A percentile compares a stretch with the other conserved stretches of the same genome.
These are phyloP conservation scores for Cyclopterus lumpus DNA, from an alignment of 2,797 vertebrate genomes.

Conservation along the genomic window DNA sequence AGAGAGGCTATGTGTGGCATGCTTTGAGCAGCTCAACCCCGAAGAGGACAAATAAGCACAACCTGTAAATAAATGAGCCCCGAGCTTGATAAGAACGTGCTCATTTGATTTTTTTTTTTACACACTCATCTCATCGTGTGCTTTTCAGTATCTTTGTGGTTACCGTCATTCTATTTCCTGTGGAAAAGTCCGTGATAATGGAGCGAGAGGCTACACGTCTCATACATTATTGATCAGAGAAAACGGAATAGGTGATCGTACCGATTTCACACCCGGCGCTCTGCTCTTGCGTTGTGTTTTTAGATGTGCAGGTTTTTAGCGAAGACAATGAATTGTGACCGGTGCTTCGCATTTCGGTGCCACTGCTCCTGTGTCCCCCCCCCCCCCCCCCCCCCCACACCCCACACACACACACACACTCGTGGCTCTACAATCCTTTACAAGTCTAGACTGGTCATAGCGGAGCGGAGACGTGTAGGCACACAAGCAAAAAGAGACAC, in stretches of 20 bases:
- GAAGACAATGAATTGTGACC: conserved; percentile 11
- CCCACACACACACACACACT: too few species aligned
- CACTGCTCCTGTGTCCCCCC: not conserved
- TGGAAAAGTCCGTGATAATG: conserved; percentile 57
- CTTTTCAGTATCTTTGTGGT: conserved; percentile 42
- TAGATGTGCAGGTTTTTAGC: conserved; percentile 27
- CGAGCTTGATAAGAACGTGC: conserved; percentile 29
- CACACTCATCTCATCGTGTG: conserved; percentile 17
- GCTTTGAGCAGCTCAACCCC: conserved; percentile 55
- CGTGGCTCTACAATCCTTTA: conserved; percentile 17
- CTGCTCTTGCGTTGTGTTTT: conserved; percentile 38
- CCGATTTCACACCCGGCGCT: conserved; percentile 39
- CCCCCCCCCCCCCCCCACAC: too few species aligned
- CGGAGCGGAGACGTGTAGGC: conserved; percentile 7
- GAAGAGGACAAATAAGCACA: conserved; percentile 42
- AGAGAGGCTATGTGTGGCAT: conserved; percentile 44
- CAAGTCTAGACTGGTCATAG: conserved; percentile 6
- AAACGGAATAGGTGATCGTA: conserved; percentile 56
- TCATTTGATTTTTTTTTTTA: conserved; percentile 12
- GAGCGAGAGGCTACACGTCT: conserved; percentile 52
- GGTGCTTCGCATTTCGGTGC: conserved; percentile 5
- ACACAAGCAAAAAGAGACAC: conserved; percentile 16
- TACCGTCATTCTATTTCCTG: conserved; percentile 44
- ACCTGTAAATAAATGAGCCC: conserved; percentile 25
- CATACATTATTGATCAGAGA: conserved; percentile 62